Conservation (phyloP, 2,888 invertebrate species). For the Criorhina ranunculi region DNA sequence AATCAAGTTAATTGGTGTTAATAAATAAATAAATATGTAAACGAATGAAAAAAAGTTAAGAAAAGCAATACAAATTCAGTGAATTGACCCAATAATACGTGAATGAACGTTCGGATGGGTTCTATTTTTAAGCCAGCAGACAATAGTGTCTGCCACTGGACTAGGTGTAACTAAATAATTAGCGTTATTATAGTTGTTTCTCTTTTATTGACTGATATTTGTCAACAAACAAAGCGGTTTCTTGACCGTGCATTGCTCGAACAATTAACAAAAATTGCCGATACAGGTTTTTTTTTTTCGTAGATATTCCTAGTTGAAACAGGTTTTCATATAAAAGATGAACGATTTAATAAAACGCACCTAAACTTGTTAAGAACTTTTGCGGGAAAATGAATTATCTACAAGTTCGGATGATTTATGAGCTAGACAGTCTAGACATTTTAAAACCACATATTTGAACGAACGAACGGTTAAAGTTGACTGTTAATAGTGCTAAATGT, state of each 20-base stretch:
- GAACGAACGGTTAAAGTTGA: too few species aligned
- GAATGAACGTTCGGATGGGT: not conserved
- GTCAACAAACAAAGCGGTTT: slow-evolving; percentile 5
- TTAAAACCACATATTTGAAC: too few species aligned
- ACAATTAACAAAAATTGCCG: not conserved
- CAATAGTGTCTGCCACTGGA: not conserved
- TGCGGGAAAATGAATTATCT: too few species aligned
- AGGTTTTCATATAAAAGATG: too few species aligned
- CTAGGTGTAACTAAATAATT: slow-evolving; percentile 9
- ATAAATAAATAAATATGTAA: slow-evolving; percentile 13
- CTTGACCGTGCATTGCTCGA: not conserved
- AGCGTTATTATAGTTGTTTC: slow-evolving; percentile 7
- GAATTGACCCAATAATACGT: not conserved
- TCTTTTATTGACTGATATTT: not conserved
- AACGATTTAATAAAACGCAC: too few species aligned
- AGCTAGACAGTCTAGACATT: too few species aligned
- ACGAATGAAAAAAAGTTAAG: not conserved
- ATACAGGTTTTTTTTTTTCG: not conserved
- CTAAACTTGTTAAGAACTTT: too few species aligned
- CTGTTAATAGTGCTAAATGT: too few species aligned
- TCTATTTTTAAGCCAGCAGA: not conserved
- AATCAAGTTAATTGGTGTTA: slow-evolving; percentile 23
- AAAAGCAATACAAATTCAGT: not conserved
- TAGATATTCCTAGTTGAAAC: too few species aligned
- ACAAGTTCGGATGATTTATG: too few species aligned